Percentiles rank a stretch among this genome's conserved stretches.
These are phyloP conservation scores for Hybos culiciformis DNA, from an alignment of 2,888 invertebrate genomes.

Conservation along the genomic window DNA sequence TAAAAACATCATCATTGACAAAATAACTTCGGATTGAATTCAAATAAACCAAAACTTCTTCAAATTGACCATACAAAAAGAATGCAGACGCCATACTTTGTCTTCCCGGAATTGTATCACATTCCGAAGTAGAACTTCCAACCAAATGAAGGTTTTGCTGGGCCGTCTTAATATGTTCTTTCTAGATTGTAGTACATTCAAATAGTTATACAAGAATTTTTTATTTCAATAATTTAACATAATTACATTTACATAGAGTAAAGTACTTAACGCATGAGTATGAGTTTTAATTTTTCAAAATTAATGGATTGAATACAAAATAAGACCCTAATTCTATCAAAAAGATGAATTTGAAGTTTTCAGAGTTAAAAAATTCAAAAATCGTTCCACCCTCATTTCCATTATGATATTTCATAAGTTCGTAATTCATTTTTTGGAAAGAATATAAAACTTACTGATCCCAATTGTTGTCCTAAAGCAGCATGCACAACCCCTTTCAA, in stretches of 20 bases:
- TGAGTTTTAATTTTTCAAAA: too few relatives aligned
- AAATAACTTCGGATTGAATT: constrained; percentile 96
- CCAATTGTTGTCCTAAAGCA: constrained; percentile 79
- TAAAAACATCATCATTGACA: constrained; percentile 74
- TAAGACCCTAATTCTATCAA: too few relatives aligned
- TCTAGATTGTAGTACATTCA: constrained; percentile 40
- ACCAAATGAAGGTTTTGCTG: constrained; percentile 95
- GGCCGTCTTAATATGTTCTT: constrained; percentile 86
- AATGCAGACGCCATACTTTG: constrained; percentile 98
- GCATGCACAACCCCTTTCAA: constrained; percentile 94
- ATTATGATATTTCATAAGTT: too few relatives aligned
- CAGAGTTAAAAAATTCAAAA: not conserved
- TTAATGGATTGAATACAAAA: too few relatives aligned
- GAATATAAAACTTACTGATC: constrained; percentile 52
- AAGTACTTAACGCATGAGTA: too few relatives aligned
- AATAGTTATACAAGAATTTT: too few relatives aligned
- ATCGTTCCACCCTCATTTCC: too few relatives aligned
- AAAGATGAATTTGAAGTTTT: not conserved
- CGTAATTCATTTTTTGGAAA: not conserved
- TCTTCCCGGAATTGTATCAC: constrained; percentile 92
- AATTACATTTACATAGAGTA: too few relatives aligned
- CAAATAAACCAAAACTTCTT: constrained; percentile 90
- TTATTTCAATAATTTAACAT: too few relatives aligned
- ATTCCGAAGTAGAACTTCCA: constrained; percentile 91
- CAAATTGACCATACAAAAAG: constrained; percentile 87